Evolutionary conservation across 2,113 vertebrate species (phyloP).

Genomic region (Australoheros scitulus): DNA sequence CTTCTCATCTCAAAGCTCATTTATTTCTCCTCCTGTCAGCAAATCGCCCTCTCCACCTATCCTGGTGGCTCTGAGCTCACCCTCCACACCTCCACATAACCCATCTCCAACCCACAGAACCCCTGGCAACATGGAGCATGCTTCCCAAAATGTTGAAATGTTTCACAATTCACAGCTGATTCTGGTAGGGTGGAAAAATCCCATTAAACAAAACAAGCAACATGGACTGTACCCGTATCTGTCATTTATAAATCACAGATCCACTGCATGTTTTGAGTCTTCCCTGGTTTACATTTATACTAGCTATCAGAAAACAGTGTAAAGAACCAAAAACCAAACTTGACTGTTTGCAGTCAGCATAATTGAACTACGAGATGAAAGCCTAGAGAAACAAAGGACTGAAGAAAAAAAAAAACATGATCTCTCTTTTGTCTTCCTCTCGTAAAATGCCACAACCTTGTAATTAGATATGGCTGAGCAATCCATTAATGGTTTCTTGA

Average conservation of each 20-base stretch:
- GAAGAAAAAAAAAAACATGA: neutral
- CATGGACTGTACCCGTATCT: too few relatives aligned
- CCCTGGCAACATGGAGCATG: neutral
- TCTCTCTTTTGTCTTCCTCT: conserved; percentile 19
- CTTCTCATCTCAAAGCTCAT: conserved; percentile 49
- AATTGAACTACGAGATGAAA: neutral
- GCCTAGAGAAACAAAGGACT: neutral
- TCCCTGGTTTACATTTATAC: neutral
- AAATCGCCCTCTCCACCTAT: neutral
- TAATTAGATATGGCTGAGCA: conserved; percentile 37
- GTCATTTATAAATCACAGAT: neutral
- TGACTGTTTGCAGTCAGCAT: neutral
- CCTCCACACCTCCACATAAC: neutral
- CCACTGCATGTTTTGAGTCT: neutral
- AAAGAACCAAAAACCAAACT: neutral
- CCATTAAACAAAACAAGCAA: neutral
- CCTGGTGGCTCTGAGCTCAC: conserved; percentile 1
- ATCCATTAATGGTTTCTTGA: conserved; percentile 38
- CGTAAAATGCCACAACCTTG: conserved; percentile 28
- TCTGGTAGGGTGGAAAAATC: neutral
- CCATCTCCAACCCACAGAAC: neutral
- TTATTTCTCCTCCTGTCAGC: conserved; percentile 61
- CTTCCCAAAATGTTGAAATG: neutral
- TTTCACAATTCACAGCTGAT: neutral
- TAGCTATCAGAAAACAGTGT: neutral